Conservation (phyloP, 2,797 vertebrate species). For the Trachops cirrhosus region DNA sequence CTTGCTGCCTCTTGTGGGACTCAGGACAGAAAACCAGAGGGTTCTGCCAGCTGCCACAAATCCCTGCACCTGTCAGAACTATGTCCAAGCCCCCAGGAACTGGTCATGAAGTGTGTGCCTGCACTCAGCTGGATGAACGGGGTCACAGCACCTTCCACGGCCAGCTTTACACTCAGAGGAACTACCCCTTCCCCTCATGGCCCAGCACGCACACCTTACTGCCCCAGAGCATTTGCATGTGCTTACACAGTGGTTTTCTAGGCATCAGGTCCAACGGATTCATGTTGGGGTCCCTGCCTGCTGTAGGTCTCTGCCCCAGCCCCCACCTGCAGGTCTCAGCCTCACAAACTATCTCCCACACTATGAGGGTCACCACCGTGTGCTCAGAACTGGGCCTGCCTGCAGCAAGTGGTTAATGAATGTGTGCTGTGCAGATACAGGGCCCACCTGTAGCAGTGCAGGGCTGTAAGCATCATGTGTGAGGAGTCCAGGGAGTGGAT, state of each 20-base stretch:
- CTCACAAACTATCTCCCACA: not conserved
- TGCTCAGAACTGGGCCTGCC: not conserved
- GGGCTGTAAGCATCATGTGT: slow-evolving; percentile 98
- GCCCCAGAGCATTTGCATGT: not conserved
- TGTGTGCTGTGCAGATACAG: not conserved
- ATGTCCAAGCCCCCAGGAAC: not conserved
- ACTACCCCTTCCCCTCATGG: not conserved
- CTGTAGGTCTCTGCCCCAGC: not conserved
- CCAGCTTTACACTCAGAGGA: not conserved
- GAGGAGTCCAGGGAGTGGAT: slow-evolving; percentile 98
- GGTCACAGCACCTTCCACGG: not conserved
- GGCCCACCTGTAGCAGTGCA: slow-evolving; percentile 90
- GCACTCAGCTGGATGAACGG: not conserved
- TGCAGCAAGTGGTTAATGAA: not conserved
- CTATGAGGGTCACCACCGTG: not conserved
- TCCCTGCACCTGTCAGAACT: not conserved
- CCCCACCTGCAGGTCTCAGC: not conserved
- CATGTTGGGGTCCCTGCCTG: not conserved
- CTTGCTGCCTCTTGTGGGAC: not conserved
- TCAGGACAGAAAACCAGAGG: not conserved
- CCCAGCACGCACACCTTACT: not conserved
- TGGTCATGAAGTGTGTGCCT: not conserved
- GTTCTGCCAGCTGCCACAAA: not conserved
- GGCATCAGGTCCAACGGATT: not conserved
- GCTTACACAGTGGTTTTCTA: not conserved